Percentiles rank a stretch among this genome's conserved stretches.
Conservation (phyloP, 2,797 vertebrate genomes). For the Molossus molossus region DNA sequence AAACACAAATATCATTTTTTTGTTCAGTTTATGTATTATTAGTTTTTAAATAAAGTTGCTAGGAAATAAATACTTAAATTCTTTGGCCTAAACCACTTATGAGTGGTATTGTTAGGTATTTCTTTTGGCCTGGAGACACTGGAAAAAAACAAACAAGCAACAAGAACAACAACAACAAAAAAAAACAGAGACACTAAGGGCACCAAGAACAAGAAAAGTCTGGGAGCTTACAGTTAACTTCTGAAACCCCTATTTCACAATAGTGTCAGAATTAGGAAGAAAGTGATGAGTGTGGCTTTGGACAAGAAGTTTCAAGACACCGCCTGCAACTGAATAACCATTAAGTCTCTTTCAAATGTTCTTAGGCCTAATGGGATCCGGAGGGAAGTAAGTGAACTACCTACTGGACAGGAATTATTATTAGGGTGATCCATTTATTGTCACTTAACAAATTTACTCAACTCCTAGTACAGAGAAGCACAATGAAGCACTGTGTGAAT, state of each 20-base stretch:
- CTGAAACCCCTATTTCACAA: constrained; percentile 13
- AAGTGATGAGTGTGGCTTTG: constrained; percentile 6
- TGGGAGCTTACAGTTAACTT: constrained; percentile 2
- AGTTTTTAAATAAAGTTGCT: background rate
- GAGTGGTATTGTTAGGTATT: background rate
- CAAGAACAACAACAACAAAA: background rate
- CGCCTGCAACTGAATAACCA: constrained; percentile 2
- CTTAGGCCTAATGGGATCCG: background rate
- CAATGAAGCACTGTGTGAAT: constrained; percentile 37
- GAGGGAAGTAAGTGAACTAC: background rate
- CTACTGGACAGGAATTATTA: background rate
- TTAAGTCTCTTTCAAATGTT: background rate
- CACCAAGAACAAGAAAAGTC: background rate
- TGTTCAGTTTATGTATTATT: background rate
- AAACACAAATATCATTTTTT: constrained; percentile 20
- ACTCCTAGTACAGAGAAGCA: background rate
- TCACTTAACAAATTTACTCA: background rate
- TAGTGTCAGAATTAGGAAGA: background rate
- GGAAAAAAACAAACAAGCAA: background rate
- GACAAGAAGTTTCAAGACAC: constrained; percentile 54
- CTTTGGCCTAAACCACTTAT: constrained; percentile 4
- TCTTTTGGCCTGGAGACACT: background rate
- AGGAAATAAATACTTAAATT: constrained; percentile 37
- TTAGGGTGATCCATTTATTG: background rate
- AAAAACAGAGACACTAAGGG: background rate